Evolutionary conservation across 1,140 invertebrate species (phyloP).

Genomic region (Adelges cooleyi): DNA sequence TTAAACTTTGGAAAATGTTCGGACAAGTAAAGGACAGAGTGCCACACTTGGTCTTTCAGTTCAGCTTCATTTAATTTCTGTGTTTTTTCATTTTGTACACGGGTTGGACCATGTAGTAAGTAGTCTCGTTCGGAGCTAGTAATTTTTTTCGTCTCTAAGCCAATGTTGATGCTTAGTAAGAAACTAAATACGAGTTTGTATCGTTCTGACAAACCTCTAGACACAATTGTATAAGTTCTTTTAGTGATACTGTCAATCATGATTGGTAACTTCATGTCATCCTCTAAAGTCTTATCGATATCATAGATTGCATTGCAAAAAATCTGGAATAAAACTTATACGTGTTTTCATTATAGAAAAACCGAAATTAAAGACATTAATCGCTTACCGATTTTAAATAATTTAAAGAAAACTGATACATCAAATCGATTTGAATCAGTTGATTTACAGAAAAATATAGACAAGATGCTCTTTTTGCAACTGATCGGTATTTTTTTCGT

Average conservation of each 20-base stretch:
- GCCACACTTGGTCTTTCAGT: constrained; percentile 52
- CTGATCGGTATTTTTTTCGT: constrained; percentile 68
- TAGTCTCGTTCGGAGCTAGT: constrained; percentile 55
- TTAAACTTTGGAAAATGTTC: constrained; percentile 44
- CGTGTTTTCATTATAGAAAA: background rate
- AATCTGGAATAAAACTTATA: constrained; percentile 35
- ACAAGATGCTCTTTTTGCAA: constrained; percentile 75
- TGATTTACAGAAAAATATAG: constrained; percentile 83
- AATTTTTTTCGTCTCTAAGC: constrained; percentile 48
- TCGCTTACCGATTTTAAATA: constrained; percentile 62
- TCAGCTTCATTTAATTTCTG: constrained; percentile 45
- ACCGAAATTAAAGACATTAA: constrained; percentile 65
- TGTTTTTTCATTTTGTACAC: constrained; percentile 35
- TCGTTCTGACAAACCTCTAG: constrained; percentile 65
- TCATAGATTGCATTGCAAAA: constrained; percentile 3
- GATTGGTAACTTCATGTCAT: background rate
- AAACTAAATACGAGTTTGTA: constrained; percentile 85
- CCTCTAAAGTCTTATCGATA: background rate
- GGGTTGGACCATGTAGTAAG: constrained; percentile 53
- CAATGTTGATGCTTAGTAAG: constrained; percentile 63
- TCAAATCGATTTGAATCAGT: constrained; percentile 78
- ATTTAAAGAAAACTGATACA: constrained; percentile 89
- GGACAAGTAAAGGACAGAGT: constrained; percentile 45
- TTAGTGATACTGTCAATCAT: background rate
- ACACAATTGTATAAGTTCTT: constrained; percentile 1